Evolutionary conservation across 1,140 invertebrate species (phyloP), one percentile per base, ranked within the genome.

Genomic region (Rhopalosiphum padi): DNA sequence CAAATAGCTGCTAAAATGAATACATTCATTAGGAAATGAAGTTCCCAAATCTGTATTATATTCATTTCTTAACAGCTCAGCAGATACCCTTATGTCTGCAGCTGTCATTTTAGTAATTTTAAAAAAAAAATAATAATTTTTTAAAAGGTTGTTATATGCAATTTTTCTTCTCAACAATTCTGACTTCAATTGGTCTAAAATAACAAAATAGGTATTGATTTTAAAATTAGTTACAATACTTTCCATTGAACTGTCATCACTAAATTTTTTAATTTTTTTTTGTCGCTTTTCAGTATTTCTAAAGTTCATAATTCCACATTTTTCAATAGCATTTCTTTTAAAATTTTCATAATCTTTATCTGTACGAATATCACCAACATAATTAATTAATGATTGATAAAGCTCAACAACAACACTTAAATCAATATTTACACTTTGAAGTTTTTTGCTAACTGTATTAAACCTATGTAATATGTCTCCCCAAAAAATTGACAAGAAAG

Each of bases 61-160:
- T 83, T 41, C 21, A 41, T 83, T 83, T 77, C 68, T 77, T 35
- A 77, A 35, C 1, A 35, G 8, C n/a, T 77, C 68, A 77, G 68
- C 68, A 77, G 9, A 35, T 35, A n/a, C n/a, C 30, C 68, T 1
- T 35, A 77, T 77, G 7, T 77, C 68, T 77, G 68, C 68, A 5
- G 68, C 68, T 4, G 68, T 41, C 82, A 83, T 41, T 21, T 37
- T 83, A 41, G 37, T 83, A 15, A 83, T 21, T 21, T 41, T 18
- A 83, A 83, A 41, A 83, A 86, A 86, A 86, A 86, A 86, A 23
- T 22, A 43, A 46, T 86, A 86, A 86, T 86, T 86, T 43, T 43
- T 86, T 5, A 86, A 30, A 86, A 46, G 23, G 41, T 25, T 46
- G 41, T 86, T 22, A 86, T 46, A 86, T 46, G 83, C 83, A 25